phyloP scores from a whole-genome alignment of 2,888 invertebrate species.

The Cheilosia vernalis region DNA sequence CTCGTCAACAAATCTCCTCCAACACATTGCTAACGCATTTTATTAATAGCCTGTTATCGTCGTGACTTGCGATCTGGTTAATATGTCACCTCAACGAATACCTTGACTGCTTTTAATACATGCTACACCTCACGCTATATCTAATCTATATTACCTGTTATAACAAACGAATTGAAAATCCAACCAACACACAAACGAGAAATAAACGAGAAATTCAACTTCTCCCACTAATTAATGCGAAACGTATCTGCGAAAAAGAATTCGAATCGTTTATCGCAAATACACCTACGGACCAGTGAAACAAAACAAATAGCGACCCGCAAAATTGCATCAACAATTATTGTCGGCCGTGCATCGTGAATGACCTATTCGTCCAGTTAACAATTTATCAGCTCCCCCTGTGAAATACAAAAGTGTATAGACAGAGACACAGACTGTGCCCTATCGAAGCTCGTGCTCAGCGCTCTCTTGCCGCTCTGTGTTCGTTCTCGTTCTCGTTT shows the following conservation, averaged over 20 bases:
- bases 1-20: too few species aligned
- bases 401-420: background rate
- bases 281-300: slow-evolving; percentile 10
- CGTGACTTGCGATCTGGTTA: too few species aligned
- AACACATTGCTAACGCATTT: too few species aligned
- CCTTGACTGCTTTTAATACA: too few species aligned
- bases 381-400: slow-evolving; percentile 11
- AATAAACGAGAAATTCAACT: slow-evolving; percentile 29
- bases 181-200: background rate
- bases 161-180: slow-evolving; percentile 5
- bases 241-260: slow-evolving; percentile 27
- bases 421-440: slow-evolving; percentile 11
- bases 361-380: background rate
- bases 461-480: slow-evolving; percentile 2
- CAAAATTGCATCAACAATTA: slow-evolving; percentile 14
- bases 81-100: too few species aligned
- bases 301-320: slow-evolving; percentile 23
- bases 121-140: background rate
- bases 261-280: slow-evolving; percentile 5
- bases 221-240: slow-evolving; percentile 4
- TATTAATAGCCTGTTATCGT: too few species aligned
- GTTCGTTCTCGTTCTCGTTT: slow-evolving; percentile 7
- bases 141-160: slow-evolving; percentile 13
- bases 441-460: slow-evolving; percentile 11
- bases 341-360: too few species aligned